A percentile compares a stretch with the other conserved stretches of the same genome.
phyloP scores from a whole-genome alignment of 1,140 invertebrate genomes.

The Parasteatoda tepidariorum region DNA sequence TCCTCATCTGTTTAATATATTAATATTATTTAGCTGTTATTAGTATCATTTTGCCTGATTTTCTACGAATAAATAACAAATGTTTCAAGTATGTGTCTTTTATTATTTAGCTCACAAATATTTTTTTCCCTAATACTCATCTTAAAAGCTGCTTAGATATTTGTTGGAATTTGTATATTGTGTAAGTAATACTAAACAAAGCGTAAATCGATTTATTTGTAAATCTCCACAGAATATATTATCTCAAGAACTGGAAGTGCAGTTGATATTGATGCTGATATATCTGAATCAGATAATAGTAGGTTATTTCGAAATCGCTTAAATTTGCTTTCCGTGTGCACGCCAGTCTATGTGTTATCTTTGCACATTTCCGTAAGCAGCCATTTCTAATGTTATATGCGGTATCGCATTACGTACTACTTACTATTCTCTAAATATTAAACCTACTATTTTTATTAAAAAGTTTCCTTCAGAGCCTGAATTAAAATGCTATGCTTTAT shows the following conservation, averaged over 20 bases:
- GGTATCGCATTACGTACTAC: too few relatives aligned
- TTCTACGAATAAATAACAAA: neutral
- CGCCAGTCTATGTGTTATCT: constrained; percentile 37
- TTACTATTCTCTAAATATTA: too few relatives aligned
- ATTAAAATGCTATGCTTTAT: too few relatives aligned
- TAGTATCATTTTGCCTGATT: too few relatives aligned
- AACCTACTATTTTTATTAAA: too few relatives aligned
- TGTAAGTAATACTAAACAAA: constrained; percentile 16
- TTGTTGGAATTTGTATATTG: constrained; percentile 30
- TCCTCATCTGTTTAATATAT: too few relatives aligned
- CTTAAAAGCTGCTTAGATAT: constrained; percentile 22
- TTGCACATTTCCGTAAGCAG: constrained; percentile 22
- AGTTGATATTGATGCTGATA: constrained; percentile 54
- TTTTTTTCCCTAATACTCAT: neutral
- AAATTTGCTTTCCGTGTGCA: constrained; percentile 48
- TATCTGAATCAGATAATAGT: constrained; percentile 57
- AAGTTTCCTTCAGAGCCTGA: too few relatives aligned
- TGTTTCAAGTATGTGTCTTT: neutral
- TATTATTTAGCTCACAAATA: neutral
- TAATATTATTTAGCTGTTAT: too few relatives aligned
- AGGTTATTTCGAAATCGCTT: constrained; percentile 56
- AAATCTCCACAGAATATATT: constrained; percentile 57
- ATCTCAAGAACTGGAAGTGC: constrained; percentile 58
- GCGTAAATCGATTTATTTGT: constrained; percentile 16
- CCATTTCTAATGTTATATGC: too few relatives aligned